Evolutionary conservation across 2,797 vertebrate species (phyloP).

Genomic region (Clarias platycephalus): DNA sequence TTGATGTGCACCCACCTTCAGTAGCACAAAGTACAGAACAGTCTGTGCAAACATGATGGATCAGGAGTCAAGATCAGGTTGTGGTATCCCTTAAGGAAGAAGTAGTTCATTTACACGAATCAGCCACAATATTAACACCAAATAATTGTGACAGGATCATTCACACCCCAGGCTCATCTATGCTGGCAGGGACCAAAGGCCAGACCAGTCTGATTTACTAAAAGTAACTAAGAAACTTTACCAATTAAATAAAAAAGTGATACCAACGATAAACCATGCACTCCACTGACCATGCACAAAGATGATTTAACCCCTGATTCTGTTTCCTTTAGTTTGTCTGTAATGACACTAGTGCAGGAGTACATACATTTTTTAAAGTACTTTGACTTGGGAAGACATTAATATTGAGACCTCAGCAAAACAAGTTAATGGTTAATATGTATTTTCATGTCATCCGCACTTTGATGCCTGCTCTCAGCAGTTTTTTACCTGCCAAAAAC

Average conservation of each 20-base stretch:
- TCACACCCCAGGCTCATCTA: too few relatives aligned
- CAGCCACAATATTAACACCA: too few relatives aligned
- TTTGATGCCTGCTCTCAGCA: conserved; percentile 45
- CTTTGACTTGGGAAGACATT: background rate
- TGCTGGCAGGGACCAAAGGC: too few relatives aligned
- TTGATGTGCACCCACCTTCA: background rate
- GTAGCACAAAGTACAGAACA: background rate
- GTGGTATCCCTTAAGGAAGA: background rate
- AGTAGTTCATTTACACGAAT: background rate
- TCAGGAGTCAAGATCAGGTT: background rate
- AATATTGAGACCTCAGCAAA: conserved; percentile 2
- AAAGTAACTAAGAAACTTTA: conserved; percentile 28
- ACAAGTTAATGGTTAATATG: conserved; percentile 46
- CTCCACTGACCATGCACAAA: background rate
- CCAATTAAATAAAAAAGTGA: conserved; percentile 22
- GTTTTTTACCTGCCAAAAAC: conserved; percentile 27
- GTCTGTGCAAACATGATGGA: background rate
- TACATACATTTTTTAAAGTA: background rate
- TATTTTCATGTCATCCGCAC: conserved; percentile 25
- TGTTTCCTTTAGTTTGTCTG: background rate
- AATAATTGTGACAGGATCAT: too few relatives aligned
- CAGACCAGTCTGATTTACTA: background rate
- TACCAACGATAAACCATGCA: conserved; percentile 14
- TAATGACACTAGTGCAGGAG: background rate
- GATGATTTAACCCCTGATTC: background rate